A percentile compares a stretch with the other conserved stretches of the same genome.
These are phyloP conservation scores for Corythornis cristatus DNA, from an alignment of 2,113 vertebrate species.

Conservation along the genomic window DNA sequence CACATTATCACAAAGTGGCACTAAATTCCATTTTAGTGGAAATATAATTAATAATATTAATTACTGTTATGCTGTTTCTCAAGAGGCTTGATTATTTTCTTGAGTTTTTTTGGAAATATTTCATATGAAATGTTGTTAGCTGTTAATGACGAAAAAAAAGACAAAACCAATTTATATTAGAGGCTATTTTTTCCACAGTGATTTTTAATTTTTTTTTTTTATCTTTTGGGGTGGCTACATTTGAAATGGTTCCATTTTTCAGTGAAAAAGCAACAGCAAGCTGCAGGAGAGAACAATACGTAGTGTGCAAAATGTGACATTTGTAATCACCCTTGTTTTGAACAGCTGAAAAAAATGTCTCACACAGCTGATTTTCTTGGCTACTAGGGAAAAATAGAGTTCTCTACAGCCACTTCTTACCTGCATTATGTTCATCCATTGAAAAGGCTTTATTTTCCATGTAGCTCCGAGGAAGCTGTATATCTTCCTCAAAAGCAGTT, in stretches of 20 bases:
- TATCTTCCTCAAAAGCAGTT: slow-evolving; percentile 94
- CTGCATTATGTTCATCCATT: slow-evolving; percentile 92
- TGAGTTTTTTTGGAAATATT: neutral
- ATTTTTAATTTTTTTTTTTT: neutral
- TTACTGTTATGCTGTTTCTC: neutral
- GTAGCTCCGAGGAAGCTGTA: slow-evolving; percentile 92
- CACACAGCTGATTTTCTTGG: neutral
- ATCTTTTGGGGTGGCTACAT: neutral
- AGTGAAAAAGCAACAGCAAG: neutral
- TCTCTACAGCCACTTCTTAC: slow-evolving; percentile 63
- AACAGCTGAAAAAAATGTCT: neutral
- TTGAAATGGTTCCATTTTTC: neutral
- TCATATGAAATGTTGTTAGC: neutral
- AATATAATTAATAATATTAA: neutral
- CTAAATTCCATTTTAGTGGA: neutral
- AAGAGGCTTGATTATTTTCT: neutral
- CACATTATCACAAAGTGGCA: neutral
- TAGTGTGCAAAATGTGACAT: neutral
- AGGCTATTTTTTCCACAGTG: neutral
- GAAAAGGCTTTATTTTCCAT: slow-evolving; percentile 96
- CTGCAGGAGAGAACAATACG: neutral
- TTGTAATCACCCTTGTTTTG: neutral
- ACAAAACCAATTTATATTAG: neutral
- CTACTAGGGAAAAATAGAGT: neutral
- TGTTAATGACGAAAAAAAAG: neutral